Evolutionary conservation across 2,797 vertebrate genomes (phyloP).

Genomic region (Oreochromis grahami): DNA sequence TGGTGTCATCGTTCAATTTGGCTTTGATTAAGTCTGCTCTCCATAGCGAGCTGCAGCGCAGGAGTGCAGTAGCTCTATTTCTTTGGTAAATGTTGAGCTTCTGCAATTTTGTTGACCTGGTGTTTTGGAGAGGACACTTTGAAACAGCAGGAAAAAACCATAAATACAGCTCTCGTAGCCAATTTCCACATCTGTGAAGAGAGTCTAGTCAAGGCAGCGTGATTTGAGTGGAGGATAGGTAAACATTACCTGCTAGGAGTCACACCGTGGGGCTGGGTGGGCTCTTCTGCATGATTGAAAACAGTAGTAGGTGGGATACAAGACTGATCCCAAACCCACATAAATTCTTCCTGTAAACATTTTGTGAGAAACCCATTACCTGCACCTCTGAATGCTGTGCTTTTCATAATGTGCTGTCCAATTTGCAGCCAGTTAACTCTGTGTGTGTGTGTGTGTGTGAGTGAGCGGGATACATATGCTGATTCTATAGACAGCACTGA

Average conservation of each 20-base stretch:
- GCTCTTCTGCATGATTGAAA: conserved; percentile 47
- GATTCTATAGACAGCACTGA: conserved; percentile 3
- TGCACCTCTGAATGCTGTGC: conserved; percentile 36
- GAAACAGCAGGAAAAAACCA: not conserved
- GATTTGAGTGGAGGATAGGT: conserved; percentile 61
- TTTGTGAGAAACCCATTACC: conserved; percentile 51
- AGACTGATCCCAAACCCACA: conserved; percentile 52
- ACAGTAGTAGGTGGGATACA: conserved; percentile 28
- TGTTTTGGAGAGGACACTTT: conserved; percentile 26
- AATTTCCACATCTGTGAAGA: conserved; percentile 61
- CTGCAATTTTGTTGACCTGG: conserved; percentile 42
- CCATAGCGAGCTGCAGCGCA: not conserved
- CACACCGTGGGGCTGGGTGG: conserved; percentile 30
- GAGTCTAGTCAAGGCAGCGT: conserved; percentile 50
- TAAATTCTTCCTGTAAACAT: conserved; percentile 50
- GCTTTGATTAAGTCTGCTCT: conserved; percentile 68
- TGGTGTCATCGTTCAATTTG: conserved; percentile 56
- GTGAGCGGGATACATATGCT: not conserved
- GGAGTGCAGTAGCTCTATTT: not conserved
- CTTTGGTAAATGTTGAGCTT: not conserved
- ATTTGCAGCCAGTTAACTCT: not conserved
- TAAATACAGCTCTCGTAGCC: conserved; percentile 63
- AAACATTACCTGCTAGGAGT: conserved; percentile 62
- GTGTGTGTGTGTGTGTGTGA: not conserved
- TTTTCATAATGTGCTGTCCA: conserved; percentile 45